phyloP scores from a whole-genome alignment of 2,113 vertebrate genomes.

The Forbesichthys agassizii region DNA sequence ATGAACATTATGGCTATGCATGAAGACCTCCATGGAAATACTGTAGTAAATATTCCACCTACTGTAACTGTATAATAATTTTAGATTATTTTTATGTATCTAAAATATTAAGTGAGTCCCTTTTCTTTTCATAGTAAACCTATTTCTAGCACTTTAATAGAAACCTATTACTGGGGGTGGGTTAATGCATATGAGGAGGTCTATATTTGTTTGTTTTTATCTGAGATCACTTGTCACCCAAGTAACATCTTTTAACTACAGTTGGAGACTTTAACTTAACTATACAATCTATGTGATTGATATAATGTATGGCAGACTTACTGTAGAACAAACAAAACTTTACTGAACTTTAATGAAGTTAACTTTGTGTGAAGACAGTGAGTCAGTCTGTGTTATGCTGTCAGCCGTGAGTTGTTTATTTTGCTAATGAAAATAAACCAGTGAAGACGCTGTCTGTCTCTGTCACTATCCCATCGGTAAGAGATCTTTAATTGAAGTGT shows the following conservation, averaged over 20 bases:
- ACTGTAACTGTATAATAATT: neutral
- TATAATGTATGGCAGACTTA: too few relatives aligned
- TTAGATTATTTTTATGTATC: neutral
- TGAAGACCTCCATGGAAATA: too few relatives aligned
- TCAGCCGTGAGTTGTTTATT: neutral
- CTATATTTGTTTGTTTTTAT: constrained; percentile 8
- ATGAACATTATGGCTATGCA: too few relatives aligned
- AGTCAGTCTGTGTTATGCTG: neutral
- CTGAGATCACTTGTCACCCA: too few relatives aligned
- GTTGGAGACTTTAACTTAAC: too few relatives aligned
- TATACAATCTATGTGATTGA: too few relatives aligned
- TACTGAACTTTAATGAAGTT: too few relatives aligned
- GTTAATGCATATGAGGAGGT: neutral
- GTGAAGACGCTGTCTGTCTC: neutral
- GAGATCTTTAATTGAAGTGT: constrained; percentile 22
- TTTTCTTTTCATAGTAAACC: too few relatives aligned
- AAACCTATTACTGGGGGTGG: neutral
- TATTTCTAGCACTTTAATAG: neutral
- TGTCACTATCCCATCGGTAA: constrained; percentile 24
- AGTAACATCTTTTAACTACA: too few relatives aligned
- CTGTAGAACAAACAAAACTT: too few relatives aligned
- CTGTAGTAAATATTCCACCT: neutral
- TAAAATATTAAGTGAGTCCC: neutral
- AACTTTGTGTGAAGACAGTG: neutral
- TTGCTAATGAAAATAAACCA: neutral